These are phyloP conservation scores for Idaea dimidiata DNA, from an alignment of 2,888 invertebrate species.

Conservation along the genomic window DNA sequence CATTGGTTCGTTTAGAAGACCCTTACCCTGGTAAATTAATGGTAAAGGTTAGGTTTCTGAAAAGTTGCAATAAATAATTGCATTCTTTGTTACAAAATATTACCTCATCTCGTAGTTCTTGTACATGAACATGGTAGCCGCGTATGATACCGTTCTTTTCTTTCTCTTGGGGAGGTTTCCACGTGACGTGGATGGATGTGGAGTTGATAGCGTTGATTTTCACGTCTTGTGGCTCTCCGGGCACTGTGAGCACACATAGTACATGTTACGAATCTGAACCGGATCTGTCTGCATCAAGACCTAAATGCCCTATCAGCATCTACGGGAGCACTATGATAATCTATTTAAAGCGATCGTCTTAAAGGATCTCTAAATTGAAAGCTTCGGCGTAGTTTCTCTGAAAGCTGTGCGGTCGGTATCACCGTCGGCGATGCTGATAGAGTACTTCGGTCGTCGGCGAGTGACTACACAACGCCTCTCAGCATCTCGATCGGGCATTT, in stretches of 20 bases:
- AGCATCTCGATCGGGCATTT: conserved; percentile 84
- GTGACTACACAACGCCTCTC: conserved; percentile 60
- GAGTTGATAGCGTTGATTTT: conserved; percentile 94
- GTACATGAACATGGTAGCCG: conserved; percentile 97
- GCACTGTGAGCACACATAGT: conserved; percentile 87
- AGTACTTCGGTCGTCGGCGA: conserved; percentile 67
- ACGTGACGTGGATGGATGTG: conserved; percentile 95
- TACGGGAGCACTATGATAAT: conserved; percentile 72
- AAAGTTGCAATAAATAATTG: conserved; percentile 8
- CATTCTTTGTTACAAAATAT: background rate
- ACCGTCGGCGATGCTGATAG: conserved; percentile 76
- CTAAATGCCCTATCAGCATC: conserved; percentile 81
- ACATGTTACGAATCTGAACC: conserved; percentile 47
- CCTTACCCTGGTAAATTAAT: conserved; percentile 81
- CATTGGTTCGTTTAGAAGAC: conserved; percentile 92
- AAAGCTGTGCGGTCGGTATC: conserved; percentile 68
- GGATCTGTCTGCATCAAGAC: conserved; percentile 46
- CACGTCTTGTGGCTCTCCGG: conserved; percentile 97
- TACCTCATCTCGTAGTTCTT: conserved; percentile 93
- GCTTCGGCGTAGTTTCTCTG: conserved; percentile 43
- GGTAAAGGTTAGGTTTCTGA: conserved; percentile 2
- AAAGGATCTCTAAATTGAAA: conserved; percentile 51
- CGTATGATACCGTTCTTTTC: conserved; percentile 97
- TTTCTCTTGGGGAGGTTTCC: conserved; percentile 95
- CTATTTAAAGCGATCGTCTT: conserved; percentile 65